These are phyloP conservation scores for Sialia sialis DNA, from an alignment of 2,113 vertebrate species.

Conservation along the genomic window DNA sequence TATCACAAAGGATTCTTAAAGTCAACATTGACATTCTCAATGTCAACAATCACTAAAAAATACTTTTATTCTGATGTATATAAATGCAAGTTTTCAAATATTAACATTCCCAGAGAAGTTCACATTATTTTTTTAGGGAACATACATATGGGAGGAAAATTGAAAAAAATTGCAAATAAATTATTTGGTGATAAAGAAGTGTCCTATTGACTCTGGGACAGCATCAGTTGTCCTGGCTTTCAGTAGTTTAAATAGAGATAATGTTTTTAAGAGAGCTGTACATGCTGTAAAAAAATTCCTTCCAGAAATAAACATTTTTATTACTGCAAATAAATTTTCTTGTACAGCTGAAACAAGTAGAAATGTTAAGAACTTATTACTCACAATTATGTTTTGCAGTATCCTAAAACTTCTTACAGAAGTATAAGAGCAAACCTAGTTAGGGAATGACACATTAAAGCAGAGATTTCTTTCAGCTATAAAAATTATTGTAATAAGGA, in stretches of 20 bases:
- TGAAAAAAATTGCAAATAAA: not conserved
- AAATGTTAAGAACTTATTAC: not conserved
- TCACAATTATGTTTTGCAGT: not conserved
- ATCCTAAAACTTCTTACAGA: not conserved
- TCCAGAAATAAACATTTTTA: not conserved
- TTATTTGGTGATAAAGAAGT: not conserved
- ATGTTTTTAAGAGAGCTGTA: not conserved
- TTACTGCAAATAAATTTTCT: not conserved
- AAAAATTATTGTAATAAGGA: not conserved
- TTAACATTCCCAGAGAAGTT: not conserved
- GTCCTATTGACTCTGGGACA: not conserved
- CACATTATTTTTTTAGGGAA: not conserved
- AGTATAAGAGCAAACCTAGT: not conserved
- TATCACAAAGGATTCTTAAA: not conserved
- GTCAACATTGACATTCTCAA: not conserved
- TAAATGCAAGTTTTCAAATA: not conserved
- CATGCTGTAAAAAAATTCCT: not conserved
- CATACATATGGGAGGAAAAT: not conserved
- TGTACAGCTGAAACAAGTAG: not conserved
- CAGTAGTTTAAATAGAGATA: not conserved
- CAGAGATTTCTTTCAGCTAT: not conserved
- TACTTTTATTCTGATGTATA: not conserved
- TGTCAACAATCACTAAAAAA: not conserved
- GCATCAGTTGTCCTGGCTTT: not conserved
- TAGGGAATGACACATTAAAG: not conserved